Evolutionary conservation across 2,113 vertebrate genomes (phyloP), one percentile per base, ranked within the genome.

Genomic region (Pyrgilauda ruficollis): DNA sequence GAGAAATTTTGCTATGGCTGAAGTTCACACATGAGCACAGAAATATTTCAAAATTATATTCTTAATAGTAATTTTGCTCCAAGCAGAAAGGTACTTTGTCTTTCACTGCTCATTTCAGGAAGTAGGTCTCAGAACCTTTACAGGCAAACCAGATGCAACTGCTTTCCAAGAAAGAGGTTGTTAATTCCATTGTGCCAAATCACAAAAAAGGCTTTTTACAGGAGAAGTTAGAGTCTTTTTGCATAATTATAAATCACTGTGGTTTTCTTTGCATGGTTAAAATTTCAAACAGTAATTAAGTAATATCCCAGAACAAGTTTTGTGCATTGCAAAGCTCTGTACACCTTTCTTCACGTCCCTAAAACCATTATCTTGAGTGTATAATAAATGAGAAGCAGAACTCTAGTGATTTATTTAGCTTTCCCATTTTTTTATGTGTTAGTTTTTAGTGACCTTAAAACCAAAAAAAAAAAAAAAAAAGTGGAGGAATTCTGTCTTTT

Each of bases 1-100:
- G n/a, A 80, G 26, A 78, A 74, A 62, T 43, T 55, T 53, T 15
- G 6, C 55, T 86, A 2, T 17, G 66, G 13, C 20, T 86, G 59
- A 77, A 77, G 14, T 84, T 96, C 53, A 72, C 66, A 79, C 26
- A 7, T 64, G 41, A 91, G 53, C 41, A 56, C n/a, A 79, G 64
- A 94, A 91, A 46, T 0, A 0, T 82, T 91, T 85, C 28, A 77
- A 66, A 87, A 53, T 89, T 79, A 50, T 39, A 52, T 46, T 47
- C 47, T 62, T 83, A 87, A 92, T 77, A 73, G 63, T 55, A 86
- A 56, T 79, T 87, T 95, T 92, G 80, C 74, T 95, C 55, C 70
- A 62, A 95, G 84, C 58, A 93, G 78, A 87, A 69, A 96, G 27
- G 26, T 84, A 12, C 30, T 94, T 94, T 9, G 24, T 69, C 37